Base-by-base conservation (phyloP, 2,888 invertebrate species). In the Julus scanicus region DNA sequence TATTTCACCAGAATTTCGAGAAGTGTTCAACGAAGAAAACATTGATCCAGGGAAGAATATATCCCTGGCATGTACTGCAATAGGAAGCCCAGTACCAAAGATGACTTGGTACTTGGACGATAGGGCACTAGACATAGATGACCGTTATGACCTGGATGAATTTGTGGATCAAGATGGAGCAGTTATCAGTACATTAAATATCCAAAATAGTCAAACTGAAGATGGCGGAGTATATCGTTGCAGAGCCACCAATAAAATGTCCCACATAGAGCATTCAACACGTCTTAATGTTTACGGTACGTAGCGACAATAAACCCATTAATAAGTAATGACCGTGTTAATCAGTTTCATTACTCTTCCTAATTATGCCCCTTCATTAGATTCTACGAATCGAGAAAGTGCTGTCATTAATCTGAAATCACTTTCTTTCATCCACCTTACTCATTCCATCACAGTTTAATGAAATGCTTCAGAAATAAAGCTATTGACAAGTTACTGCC, bases 71-170 rank as follows among this genome's bases (percentile, higher is more conserved):
- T 98, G 98, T 93, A 95, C 96, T 86, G 98, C 98, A 9, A 96
- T 97, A 89, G 98, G 98, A 87, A 98, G 97, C 93, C 98, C 98
- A 0, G 96, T 97, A 0, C 98, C 98, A 85, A 96, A 97, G 93
- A 97, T 98, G 91, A 95, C 95, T 37, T 98, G 98, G 98, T 95
- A 96, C 91, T 94, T 98, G 89, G 98, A 98, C 92, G 96, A 90
- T 29, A 90, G 88, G 11, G 80, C 87, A 20, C 83, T 89, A 20
- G 49, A 80, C 40, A n/a, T 29, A 37, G 87, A 80, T 29, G 87
- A 88, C 37, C 87, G 87, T 5, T 71, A 88, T 44, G 39, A 53
- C n/a, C n/a, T 89, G 40, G 87, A 86, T 9, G 89, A 89, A 80
- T 84, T 80, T 39, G 44, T 89, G 8, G 91, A 91, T n/a, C 86